Percentiles rank a stretch among this genome's conserved stretches.
phyloP scores from a whole-genome alignment of 2,888 invertebrate species.

The Anthophora plumipes region DNA sequence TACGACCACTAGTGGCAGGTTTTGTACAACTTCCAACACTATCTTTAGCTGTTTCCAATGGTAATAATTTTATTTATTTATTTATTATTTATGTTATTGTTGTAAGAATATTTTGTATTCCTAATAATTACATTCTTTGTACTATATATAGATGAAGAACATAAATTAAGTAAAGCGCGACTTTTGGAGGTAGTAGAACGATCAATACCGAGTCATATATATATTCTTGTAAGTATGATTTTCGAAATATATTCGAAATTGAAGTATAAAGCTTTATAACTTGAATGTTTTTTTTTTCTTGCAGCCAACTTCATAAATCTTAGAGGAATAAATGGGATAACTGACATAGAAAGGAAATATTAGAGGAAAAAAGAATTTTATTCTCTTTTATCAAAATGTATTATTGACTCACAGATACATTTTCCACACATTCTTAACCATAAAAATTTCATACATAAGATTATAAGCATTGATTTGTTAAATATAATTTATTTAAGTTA shows the following conservation, averaged over 20 bases:
- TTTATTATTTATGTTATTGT: no score
- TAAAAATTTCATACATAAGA: slow-evolving; percentile 65
- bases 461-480: slow-evolving; percentile 57
- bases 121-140: slow-evolving; percentile 66
- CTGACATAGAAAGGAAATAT: neutral
- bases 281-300: slow-evolving; percentile 59
- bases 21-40: slow-evolving; percentile 87
- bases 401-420: slow-evolving; percentile 48
- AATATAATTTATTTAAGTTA: slow-evolving; percentile 67
- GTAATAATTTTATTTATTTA: slow-evolving; percentile 67
- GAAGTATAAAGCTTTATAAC: slow-evolving; percentile 12
- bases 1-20: slow-evolving; percentile 90
- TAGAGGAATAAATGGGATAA: slow-evolving; percentile 73
- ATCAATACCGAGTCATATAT: slow-evolving; percentile 88
- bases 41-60: slow-evolving; percentile 84
- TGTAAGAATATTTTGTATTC: no score
- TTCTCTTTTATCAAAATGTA: slow-evolving; percentile 47
- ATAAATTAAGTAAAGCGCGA: slow-evolving; percentile 85
- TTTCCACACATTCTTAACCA: slow-evolving; percentile 47
- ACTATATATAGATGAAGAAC: slow-evolving; percentile 78
- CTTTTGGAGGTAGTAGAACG: slow-evolving; percentile 87
- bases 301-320: slow-evolving; percentile 78
- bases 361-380: slow-evolving; percentile 16
- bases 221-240: slow-evolving; percentile 87
- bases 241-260: neutral